These are phyloP conservation scores for Muscicapa comitata DNA, from an alignment of 2,797 vertebrate species.

Conservation along the genomic window DNA sequence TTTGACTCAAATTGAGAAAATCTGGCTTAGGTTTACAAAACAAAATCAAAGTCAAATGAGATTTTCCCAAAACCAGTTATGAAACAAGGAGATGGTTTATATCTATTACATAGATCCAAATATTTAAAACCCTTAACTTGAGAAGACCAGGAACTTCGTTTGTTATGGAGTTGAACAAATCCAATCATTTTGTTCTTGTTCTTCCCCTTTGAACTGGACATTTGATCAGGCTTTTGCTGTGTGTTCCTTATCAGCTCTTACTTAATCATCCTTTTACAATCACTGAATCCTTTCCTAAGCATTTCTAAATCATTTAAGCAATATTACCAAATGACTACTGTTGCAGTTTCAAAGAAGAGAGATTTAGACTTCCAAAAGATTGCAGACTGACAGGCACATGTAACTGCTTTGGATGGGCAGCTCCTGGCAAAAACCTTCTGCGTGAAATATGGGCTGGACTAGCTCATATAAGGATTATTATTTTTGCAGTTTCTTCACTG, in stretches of 20 bases:
- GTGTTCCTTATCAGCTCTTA: not conserved
- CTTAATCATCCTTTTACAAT: not conserved
- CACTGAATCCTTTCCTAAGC: not conserved
- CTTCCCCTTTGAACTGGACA: not conserved
- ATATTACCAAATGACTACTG: not conserved
- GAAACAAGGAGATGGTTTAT: not conserved
- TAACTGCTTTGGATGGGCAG: not conserved
- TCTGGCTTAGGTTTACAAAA: not conserved
- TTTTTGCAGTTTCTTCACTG: not conserved
- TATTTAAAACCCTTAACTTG: not conserved
- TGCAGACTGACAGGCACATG: not conserved
- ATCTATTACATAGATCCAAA: not conserved
- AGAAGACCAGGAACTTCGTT: not conserved
- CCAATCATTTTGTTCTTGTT: not conserved
- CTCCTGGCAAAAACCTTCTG: not conserved
- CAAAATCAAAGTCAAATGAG: not conserved
- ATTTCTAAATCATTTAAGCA: not conserved
- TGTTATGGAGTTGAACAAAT: accelerated
- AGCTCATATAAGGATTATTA: not conserved
- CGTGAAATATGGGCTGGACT: not conserved
- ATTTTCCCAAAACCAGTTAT: not conserved
- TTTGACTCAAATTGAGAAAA: not conserved
- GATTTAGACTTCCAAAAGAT: not conserved
- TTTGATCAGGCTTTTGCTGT: not conserved
- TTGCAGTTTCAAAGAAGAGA: not conserved